Base-by-base conservation (phyloP, 2,888 invertebrate genomes). In the Andrena chrysosceles region DNA sequence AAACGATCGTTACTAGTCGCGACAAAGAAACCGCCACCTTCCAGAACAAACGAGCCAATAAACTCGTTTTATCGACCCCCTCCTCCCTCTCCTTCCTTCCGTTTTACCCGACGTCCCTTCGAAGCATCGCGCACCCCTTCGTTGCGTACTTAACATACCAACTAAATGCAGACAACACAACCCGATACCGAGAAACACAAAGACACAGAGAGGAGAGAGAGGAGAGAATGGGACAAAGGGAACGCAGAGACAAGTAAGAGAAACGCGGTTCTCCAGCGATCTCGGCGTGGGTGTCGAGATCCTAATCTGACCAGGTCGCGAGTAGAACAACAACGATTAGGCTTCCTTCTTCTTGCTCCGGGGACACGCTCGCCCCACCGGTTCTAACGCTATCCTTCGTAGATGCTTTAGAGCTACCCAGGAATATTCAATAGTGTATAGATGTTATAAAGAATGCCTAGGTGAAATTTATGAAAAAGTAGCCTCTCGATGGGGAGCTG, bases 1-100 rank as follows among this genome's bases (percentile, higher is more conserved):
- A 90, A 90, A 89, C 84, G 89, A 87, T 89, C 89, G 86, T 90
- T 89, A 86, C 88, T 88, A 87, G 86, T 87, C 88, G 88, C 86
- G 87, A 88, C 87, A 88, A 88, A 88, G 87, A 88, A 88, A 88
- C 87, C 87, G 87, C 87, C 88, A 88, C 86, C 88, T 88, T 69
- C 76, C 77, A 60, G 86, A 86, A 87, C 87, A 87, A 87, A 87
- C 87, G 87, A 88, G 87, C 87, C 78, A 88, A 88, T 88, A 88
- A 88, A 88, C 81, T 60, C 85, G 80, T 71, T 87, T 86, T 82
- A 85, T 80, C 86, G 79, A 64, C 42, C 67, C 49, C 54, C 42
- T 42, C 42, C 23, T 26, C 59, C 29, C 8, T 26, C 70, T 33
- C 59, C 54, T 77, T 80, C 85, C 86, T 83, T 83, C 85, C 83